Evolutionary conservation across 2,797 vertebrate genomes (phyloP), one percentile per base, ranked within the genome.

Genomic region (Holocentrus rufus): DNA sequence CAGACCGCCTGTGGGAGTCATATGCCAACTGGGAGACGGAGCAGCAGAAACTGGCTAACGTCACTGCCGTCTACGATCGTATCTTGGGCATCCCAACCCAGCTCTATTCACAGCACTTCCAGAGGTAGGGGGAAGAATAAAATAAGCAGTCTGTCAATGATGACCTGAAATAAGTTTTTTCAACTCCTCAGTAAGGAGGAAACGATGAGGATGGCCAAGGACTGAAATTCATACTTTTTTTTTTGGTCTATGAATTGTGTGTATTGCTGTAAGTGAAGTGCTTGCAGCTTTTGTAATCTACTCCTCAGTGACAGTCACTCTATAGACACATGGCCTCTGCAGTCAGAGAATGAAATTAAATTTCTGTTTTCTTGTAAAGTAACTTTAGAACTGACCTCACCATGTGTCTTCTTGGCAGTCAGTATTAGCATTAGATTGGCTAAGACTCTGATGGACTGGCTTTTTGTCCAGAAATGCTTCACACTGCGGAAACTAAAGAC

Each of bases 1-100:
- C 98, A 3, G 98, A 99, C 88, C 96, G 96, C 66, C 93, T 99
- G 1, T 99, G 98, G 98, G 98, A 99, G 87, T 95, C 97, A 84
- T 99, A 95, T 80, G 92, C 98, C 88, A 95, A 84, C 86, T 99
- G 98, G 97, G 97, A 99, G 88, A 95, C 94, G 0, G 98, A 99
- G 56, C 95, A 95, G 74, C 93, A 93, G 60, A 97, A 97, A 77
- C 87, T 98, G 49, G 95, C 94, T 77, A 95, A 96, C 14, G 97
- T 99, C 68, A 98, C 97, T 0, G 93, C 96, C 71, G 89, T 99
- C 76, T 99, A 98, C 60, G 98, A 99, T 77, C 96, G 97, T 11
- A 93, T 99, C 89, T 91, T 99, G 86, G 95, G 96, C 60, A 98
- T 99, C 85, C 97, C 98, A 58, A 99, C 97, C 0, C 98, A 99